Evolutionary conservation across 2,113 vertebrate species (phyloP).

Genomic region (Callopanchax toddi): DNA sequence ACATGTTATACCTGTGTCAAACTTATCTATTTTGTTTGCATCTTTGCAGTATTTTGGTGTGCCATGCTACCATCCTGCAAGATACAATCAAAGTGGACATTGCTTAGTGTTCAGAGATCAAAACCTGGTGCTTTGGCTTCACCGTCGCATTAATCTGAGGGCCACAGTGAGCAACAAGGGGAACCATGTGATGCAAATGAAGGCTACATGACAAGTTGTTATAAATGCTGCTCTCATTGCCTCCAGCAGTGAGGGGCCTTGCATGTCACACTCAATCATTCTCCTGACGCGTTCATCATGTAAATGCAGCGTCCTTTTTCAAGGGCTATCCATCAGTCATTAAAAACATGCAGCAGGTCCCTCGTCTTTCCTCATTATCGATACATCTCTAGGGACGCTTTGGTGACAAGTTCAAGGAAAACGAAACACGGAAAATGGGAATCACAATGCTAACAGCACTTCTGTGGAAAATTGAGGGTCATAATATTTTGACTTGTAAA

Average conservation of each 20-base stretch:
- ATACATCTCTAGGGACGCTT: constrained; percentile 32
- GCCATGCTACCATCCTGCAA: constrained; percentile 6
- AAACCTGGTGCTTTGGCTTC: not conserved
- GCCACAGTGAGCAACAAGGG: constrained; percentile 26
- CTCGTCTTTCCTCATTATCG: constrained; percentile 58
- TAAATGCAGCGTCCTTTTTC: constrained; percentile 71
- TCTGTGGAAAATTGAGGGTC: not conserved
- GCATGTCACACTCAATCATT: constrained; percentile 70
- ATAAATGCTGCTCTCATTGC: constrained; percentile 60
- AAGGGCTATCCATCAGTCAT: constrained; percentile 77
- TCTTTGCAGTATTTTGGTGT: not conserved
- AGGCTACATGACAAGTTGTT: constrained; percentile 62
- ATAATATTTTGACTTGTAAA: no score
- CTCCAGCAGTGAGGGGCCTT: constrained; percentile 57
- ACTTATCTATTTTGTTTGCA: no score
- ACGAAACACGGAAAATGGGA: not conserved
- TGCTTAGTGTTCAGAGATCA: constrained; percentile 16
- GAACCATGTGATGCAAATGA: constrained; percentile 51
- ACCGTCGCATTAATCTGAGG: constrained; percentile 35
- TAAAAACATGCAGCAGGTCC: constrained; percentile 55
- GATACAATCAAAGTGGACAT: constrained; percentile 7
- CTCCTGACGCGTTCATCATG: constrained; percentile 68
- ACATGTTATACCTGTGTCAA: not conserved
- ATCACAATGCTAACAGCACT: not conserved
- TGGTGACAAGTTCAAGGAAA: constrained; percentile 10